A percentile compares a stretch with the other conserved stretches of the same genome.
These are phyloP conservation scores for Caiman crocodilus DNA, from an alignment of 2,797 vertebrate genomes.

Conservation along the genomic window DNA sequence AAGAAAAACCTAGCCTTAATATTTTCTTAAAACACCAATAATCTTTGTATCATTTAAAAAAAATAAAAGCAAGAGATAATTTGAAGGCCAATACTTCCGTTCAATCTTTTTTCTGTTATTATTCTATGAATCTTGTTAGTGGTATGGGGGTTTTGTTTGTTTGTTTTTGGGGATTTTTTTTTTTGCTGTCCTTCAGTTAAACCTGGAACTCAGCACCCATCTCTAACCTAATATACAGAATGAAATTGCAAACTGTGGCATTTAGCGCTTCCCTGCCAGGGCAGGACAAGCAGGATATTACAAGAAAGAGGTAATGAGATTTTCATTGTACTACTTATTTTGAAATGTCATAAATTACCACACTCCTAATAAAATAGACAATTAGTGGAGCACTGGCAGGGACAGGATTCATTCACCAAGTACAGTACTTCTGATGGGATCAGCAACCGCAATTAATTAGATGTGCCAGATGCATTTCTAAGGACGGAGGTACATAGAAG, in stretches of 20 bases:
- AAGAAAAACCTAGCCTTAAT: fast-evolving
- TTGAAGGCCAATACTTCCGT: neutral
- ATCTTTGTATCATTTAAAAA: neutral
- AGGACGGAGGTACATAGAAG: neutral
- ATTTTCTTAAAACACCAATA: neutral
- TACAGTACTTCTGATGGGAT: neutral
- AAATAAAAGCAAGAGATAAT: neutral
- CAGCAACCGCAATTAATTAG: neutral
- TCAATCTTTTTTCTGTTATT: neutral
- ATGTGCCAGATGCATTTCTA: neutral
- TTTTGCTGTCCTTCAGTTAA: neutral
- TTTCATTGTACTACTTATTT: neutral
- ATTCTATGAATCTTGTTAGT: neutral
- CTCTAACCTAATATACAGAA: neutral
- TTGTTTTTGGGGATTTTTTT: neutral
- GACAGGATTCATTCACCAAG: neutral
- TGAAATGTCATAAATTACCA: neutral
- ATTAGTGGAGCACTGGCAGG: neutral
- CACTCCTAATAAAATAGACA: neutral
- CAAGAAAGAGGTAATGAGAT: neutral
- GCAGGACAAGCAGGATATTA: neutral
- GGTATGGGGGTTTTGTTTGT: neutral
- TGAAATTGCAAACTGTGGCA: neutral
- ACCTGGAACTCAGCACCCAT: neutral
- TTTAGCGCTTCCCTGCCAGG: neutral